Evolutionary conservation across 2,888 invertebrate species (phyloP).

Genomic region (Meteorus cinctellus): DNA sequence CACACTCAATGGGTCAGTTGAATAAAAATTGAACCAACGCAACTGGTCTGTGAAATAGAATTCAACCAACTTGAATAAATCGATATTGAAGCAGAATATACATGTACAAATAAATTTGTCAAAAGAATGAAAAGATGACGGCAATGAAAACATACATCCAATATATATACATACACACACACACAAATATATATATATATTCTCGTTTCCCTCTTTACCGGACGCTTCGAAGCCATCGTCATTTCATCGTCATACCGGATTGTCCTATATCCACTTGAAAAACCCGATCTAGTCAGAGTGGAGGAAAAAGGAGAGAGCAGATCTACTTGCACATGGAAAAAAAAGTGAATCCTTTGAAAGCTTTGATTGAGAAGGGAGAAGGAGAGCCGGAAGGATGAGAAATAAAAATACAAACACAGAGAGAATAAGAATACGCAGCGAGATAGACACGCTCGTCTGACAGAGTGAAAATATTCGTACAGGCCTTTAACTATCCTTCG

Average conservation of each 20-base stretch:
- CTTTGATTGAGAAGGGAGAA: not conserved
- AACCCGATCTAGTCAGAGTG: conserved; percentile 28
- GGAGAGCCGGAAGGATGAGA: conserved; percentile 35
- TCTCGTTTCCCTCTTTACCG: not conserved
- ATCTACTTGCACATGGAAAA: conserved; percentile 25
- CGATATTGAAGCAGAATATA: not conserved
- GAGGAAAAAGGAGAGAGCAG: not conserved
- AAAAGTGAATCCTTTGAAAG: conserved; percentile 36
- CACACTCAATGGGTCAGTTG: conserved; percentile 14
- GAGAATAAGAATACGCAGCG: not conserved
- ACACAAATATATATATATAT: not conserved
- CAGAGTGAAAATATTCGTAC: conserved; percentile 52
- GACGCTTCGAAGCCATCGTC: conserved; percentile 1
- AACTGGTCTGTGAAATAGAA: not conserved
- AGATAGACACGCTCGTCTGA: not conserved
- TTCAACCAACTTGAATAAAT: conserved; percentile 2
- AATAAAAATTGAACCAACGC: not conserved
- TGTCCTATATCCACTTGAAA: conserved; percentile 21
- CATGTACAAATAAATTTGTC: not conserved
- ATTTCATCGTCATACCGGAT: not conserved
- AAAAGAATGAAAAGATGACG: conserved; percentile 14
- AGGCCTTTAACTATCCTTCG: conserved; percentile 38
- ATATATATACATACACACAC: not conserved
- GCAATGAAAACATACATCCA: not conserved
- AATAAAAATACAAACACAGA: conserved; percentile 22